phyloP scores from a whole-genome alignment of 2,888 invertebrate species.

The Trichogramma dendrolimi region DNA sequence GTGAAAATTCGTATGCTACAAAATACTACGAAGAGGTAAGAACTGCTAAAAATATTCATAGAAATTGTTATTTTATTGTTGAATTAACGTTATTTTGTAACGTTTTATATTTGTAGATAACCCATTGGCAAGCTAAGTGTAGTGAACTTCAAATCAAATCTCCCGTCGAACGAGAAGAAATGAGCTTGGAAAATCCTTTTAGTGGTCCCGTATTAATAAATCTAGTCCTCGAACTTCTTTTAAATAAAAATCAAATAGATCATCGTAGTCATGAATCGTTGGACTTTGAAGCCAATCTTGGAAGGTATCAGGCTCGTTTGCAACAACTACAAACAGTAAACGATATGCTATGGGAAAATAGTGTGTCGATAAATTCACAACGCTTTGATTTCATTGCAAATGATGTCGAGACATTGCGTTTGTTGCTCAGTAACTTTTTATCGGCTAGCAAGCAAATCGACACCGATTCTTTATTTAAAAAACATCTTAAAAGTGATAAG shows the following conservation, averaged over 20 bases:
- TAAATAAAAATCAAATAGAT: conserved; percentile 28
- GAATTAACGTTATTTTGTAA: too few relatives aligned
- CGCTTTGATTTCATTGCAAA: conserved; percentile 49
- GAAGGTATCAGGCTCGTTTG: conserved; percentile 54
- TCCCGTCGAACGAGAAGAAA: not conserved
- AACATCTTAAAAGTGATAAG: conserved; percentile 14
- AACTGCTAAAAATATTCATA: conserved; percentile 2
- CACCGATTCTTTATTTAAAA: conserved; percentile 4
- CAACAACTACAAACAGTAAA: conserved; percentile 55
- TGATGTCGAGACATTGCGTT: conserved; percentile 36
- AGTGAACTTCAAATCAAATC: conserved; percentile 19
- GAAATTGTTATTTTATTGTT: not conserved
- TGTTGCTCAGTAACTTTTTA: conserved; percentile 33
- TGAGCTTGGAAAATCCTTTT: conserved; percentile 3
- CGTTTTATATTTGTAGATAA: conserved; percentile 14
- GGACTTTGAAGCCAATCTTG: conserved; percentile 52
- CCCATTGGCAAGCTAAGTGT: conserved; percentile 32
- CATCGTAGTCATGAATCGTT: conserved; percentile 30
- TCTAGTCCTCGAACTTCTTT: conserved; percentile 37
- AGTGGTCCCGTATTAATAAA: conserved; percentile 34
- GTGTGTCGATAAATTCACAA: conserved; percentile 54
- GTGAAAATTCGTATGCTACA: conserved; percentile 34
- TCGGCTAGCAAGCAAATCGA: conserved; percentile 27
- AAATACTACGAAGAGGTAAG: conserved; percentile 29
- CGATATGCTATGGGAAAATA: conserved; percentile 62